Evolutionary conservation across 2,888 invertebrate species (phyloP).

Genomic region (Pollenia angustigena): DNA sequence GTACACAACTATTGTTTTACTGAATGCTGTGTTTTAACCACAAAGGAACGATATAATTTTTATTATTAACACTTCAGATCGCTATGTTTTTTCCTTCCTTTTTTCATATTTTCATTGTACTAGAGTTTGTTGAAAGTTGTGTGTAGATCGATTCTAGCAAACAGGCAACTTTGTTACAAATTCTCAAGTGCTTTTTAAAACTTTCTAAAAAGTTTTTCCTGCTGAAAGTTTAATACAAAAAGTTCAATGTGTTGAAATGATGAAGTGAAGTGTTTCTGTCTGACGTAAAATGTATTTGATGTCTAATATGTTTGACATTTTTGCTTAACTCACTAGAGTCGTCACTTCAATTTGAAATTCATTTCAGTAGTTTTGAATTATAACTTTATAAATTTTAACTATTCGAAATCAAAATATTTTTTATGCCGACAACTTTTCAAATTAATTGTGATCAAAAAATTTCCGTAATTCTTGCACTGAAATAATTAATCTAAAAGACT

Average conservation of each 20-base stretch:
- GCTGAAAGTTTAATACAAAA: slow-evolving; percentile 1
- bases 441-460: no score
- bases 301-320: not conserved
- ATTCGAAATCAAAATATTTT: no score
- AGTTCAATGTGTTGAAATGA: slow-evolving; percentile 41
- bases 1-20: slow-evolving; percentile 65
- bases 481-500: no score
- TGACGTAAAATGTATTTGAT: slow-evolving; percentile 1
- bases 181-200: slow-evolving; percentile 61
- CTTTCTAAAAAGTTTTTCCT: not conserved
- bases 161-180: slow-evolving; percentile 66
- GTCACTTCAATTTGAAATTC: slow-evolving; percentile 23
- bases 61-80: slow-evolving; percentile 66
- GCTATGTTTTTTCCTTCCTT: not conserved
- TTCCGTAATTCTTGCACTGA: no score
- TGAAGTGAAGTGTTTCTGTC: slow-evolving; percentile 63
- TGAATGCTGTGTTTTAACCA: slow-evolving; percentile 71
- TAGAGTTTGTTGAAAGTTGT: not conserved
- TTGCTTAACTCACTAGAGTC: slow-evolving; percentile 28
- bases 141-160: slow-evolving; percentile 28
- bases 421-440: no score
- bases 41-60: slow-evolving; percentile 65
- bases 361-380: not conserved
- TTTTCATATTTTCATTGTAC: not conserved
- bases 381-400: not conserved